A percentile compares a stretch with the other conserved stretches of the same genome.
Conservation (phyloP, 2,888 invertebrate genomes). For the Catocala sponsa region DNA sequence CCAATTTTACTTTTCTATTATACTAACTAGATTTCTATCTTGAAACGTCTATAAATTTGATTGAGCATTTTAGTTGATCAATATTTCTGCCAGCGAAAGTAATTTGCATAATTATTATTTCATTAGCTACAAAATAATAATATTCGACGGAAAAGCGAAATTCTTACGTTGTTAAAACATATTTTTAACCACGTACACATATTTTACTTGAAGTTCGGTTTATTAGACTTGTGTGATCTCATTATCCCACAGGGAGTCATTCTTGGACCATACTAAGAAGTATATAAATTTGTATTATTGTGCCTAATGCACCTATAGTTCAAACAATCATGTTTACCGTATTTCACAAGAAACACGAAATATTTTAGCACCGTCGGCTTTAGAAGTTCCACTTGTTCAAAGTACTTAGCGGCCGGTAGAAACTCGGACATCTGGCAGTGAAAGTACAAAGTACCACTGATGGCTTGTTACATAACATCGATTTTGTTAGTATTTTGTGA, state of each 20-base stretch:
- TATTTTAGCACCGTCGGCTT: conserved; percentile 1
- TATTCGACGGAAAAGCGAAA: not conserved
- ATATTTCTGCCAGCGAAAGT: conserved; percentile 3
- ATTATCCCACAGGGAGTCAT: not conserved
- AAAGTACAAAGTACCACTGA: conserved; percentile 44
- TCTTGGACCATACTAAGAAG: not conserved
- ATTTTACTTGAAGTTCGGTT: too few relatives aligned
- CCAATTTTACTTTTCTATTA: conserved; percentile 14
- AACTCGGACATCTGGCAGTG: conserved; percentile 47
- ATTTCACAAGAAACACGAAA: not conserved
- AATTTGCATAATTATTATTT: conserved; percentile 3
- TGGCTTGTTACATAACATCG: conserved; percentile 36
- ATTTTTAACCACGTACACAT: too few relatives aligned
- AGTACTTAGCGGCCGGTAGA: conserved; percentile 14
- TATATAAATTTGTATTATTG: not conserved
- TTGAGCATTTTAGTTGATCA: not conserved
- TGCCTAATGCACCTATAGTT: not conserved
- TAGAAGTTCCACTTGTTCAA: conserved; percentile 10
- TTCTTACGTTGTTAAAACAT: not conserved
- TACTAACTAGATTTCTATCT: conserved; percentile 3
- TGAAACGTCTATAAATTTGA: not conserved
- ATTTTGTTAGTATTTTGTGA: conserved; percentile 35
- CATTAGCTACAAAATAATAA: not conserved
- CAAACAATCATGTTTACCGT: not conserved
- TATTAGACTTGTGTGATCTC: not conserved